Evolutionary conservation across 2,797 vertebrate genomes (phyloP), one percentile per base, ranked within the genome.

Genomic region (Acanthurus leucopareius): DNA sequence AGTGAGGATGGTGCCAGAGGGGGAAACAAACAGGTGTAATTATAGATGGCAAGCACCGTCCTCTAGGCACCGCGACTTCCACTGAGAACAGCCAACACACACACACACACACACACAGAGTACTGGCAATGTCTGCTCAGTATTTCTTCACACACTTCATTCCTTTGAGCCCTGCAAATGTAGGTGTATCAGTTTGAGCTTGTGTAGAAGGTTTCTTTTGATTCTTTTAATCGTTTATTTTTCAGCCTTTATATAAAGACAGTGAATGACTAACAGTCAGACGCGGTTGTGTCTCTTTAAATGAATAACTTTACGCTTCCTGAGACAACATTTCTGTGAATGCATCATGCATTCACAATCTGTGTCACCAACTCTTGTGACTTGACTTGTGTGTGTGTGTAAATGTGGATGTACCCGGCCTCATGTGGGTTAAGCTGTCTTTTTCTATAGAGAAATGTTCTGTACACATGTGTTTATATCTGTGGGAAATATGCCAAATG

Each of bases 21-120:
- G 78, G 56, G 90, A 94, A 94, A 91, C 89, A 92, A 92, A 92
- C 93, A 92, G 78, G 88, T 93, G 87, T 95, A 94, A 95, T 94
- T 95, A 93, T 94, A 96, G 93, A 94, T 83, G 79, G 73, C 82
- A 56, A 89, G 88, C 88, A 87, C 72, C 70, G 54, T 82, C 75
- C 80, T 78, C 77, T 67, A 71, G 69, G 75, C 82, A 85, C 71
- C 74, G 17, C 1, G 3, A 57, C 78, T 80, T 86, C 74, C 73
- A 85, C 68, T 51, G 38, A 72, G 49, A 67, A 62, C 75, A 79
- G 74, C 66, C 42, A 44, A 59, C 61, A 22, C 71, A 58, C 58
- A 69, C 58, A 40, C 38, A 57, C 32, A 51, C 62, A 68, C 49
- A 60, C 16, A 56, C 20, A 71, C 35, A 69, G 10, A 48, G 38